Base-by-base conservation (phyloP, 1,140 invertebrate genomes). In the Solenopsis fugax region DNA sequence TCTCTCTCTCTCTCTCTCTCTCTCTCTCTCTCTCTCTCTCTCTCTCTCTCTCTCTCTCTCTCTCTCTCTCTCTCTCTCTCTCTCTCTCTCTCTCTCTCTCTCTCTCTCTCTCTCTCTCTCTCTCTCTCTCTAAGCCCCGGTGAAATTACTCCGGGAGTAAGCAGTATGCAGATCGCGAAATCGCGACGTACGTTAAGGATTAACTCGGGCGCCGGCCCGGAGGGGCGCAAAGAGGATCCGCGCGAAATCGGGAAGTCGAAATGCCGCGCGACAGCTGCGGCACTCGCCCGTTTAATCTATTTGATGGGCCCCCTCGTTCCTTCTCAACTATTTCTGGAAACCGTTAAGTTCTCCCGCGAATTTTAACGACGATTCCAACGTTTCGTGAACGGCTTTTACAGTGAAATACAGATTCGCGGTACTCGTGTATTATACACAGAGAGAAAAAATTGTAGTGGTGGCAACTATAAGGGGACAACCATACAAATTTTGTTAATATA, bases 101-200 rank as follows among this genome's bases (percentile, higher is more conserved):
- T 89, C 48, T 10, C 82, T 64, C 85, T 89, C 48, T 10, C 82
- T 64, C 85, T 89, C 48, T 10, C 82, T 64, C 85, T 89, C n/a
- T 24, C 41, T 50, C 56, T 64, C 48, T 10, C 82, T 64, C 85
- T 89, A 88, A 89, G 87, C 87, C 91, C 88, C 87, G 72, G 82
- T 81, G 89, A 92, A 91, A 92, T 92, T 93, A 91, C 90, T 90
- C 75, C 54, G n/a, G 56, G 87, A 89, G 89, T 92, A 92, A 93
- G 93, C 92, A 92, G 91, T 93, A 93, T 93, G 93, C 93, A 93
- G 92, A 93, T 93, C 91, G 89, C 91, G 89, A 90, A 93, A 93
- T 93, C 91, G 90, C 91, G 88, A 90, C 92, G 88, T 92, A 93
- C 92, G 92, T 87, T 89, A 88, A 87, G 92, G 92, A 93, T 93